These are phyloP conservation scores for Oceanodroma leucorhoa DNA, from an alignment of 2,797 vertebrate genomes.

Conservation along the genomic window DNA sequence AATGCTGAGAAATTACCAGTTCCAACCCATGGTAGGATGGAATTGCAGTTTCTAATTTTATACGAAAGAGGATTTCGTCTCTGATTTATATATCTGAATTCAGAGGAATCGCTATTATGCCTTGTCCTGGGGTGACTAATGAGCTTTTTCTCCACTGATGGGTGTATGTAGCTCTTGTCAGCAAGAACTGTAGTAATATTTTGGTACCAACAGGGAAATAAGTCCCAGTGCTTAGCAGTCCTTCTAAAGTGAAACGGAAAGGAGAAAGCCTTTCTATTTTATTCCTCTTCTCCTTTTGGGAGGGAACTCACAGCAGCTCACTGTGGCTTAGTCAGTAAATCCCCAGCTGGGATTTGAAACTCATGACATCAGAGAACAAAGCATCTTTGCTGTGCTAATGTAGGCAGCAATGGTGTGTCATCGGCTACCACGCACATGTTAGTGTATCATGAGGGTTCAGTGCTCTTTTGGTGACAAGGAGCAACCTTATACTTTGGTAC, in stretches of 20 bases:
- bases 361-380: slow-evolving; percentile 72
- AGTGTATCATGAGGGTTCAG: slow-evolving; percentile 46
- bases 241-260: slow-evolving; percentile 16
- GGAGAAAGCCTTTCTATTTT: slow-evolving; percentile 45
- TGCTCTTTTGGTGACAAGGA: slow-evolving; percentile 69
- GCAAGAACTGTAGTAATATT: not conserved
- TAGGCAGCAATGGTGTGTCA: slow-evolving; percentile 63
- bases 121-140: not conserved
- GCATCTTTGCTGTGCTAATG: slow-evolving; percentile 53
- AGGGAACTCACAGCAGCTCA: slow-evolving; percentile 16
- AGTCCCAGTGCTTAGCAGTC: not conserved
- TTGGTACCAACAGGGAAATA: slow-evolving; percentile 3
- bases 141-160: not conserved
- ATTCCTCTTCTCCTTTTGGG: slow-evolving; percentile 54
- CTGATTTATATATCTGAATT: not conserved
- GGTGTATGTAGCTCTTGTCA: not conserved
- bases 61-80: not conserved
- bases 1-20: not conserved
- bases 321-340: slow-evolving; percentile 66
- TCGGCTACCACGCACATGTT: slow-evolving; percentile 7
- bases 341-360: slow-evolving; percentile 68
- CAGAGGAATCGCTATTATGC: not conserved
- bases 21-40: not conserved
- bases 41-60: not conserved
- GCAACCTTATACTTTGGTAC: slow-evolving; percentile 74